A percentile compares a stretch with the other conserved stretches of the same genome.
These are phyloP conservation scores for Acanthurus leucopareius DNA, from an alignment of 2,797 vertebrate genomes.

Conservation along the genomic window DNA sequence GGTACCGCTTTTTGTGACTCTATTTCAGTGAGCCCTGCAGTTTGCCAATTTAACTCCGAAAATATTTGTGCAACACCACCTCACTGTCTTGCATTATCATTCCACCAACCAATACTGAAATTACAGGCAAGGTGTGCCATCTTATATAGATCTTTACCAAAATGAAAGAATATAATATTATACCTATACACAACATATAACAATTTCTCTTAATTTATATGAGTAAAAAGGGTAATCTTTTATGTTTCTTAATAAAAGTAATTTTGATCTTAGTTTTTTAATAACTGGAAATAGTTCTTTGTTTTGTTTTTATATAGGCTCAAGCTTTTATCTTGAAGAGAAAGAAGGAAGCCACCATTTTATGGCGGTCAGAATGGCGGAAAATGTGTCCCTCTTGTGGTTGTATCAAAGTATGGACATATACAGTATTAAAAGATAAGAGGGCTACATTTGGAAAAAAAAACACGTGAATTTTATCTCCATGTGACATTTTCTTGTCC, in stretches of 20 bases:
- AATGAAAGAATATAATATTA: not conserved
- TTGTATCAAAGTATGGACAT: not conserved
- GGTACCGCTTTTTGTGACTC: no score
- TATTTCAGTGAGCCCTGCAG: not conserved
- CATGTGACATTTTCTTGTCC: not conserved
- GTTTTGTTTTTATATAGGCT: not conserved
- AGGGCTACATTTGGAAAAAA: not conserved
- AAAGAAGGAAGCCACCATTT: slow-evolving; percentile 9
- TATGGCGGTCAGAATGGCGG: not conserved
- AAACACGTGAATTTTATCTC: not conserved
- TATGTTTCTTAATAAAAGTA: not conserved
- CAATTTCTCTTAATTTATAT: not conserved
- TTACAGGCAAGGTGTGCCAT: not conserved
- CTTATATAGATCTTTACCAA: not conserved
- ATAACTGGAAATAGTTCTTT: not conserved
- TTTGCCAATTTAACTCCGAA: not conserved
- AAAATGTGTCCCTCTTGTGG: slow-evolving; percentile 72
- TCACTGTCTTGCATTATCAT: not conserved
- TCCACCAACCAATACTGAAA: not conserved
- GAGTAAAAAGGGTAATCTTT: not conserved
- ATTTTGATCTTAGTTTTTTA: not conserved
- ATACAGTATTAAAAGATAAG: not conserved
- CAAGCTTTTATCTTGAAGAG: no score
- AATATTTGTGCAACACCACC: not conserved
- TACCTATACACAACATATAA: not conserved